Base-by-base conservation (phyloP, 2,797 vertebrate genomes). In the Diplodus sargus region DNA sequence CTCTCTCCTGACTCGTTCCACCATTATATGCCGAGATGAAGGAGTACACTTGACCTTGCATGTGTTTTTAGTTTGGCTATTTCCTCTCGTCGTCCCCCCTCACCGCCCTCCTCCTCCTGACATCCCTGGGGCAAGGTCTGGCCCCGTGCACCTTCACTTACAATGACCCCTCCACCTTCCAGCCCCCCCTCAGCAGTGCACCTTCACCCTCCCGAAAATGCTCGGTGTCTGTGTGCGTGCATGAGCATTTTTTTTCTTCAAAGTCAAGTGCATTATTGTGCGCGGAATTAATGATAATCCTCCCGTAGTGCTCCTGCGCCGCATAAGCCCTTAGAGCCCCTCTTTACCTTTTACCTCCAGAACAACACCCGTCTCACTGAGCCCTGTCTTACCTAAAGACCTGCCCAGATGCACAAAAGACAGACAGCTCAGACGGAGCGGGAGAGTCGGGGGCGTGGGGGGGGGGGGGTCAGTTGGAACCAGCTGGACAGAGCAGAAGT, bases 51-150 rank as follows among this genome's bases (percentile, higher is more conserved):
- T 92, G 90, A 92, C 88, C 91, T 91, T 90, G 81, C 90, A 92
- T 88, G 81, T 94, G 92, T 89, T 92, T 93, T 89, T 76, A 73
- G 80, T 93, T 93, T 87, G 80, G 39, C 82, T 74, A 71, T 85
- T 91, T 91, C 90, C 92, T 88, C 77, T 70, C n/a, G 1, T 25
- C 3, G 25, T 25, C 25, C 25, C 25, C 25, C 54, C 68, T 78
- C 75, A 15, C 77, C 69, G 72, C 79, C 66, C 64, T 64, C 67
- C 16, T 48, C 39, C 11, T 79, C 34, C 64, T 53, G 8, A 43
- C 61, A 61, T 85, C 90, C 90, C 91, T 34, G 69, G 81, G 77
- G 91, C 67, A 13, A 85, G 62, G 78, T 86, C 86, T 91, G 83
- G 84, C 80, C 82, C 86, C 0, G 11, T 82, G 82, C 75, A 87